Base-by-base conservation (phyloP, 2,113 vertebrate species). In the Chamaea fasciata region DNA sequence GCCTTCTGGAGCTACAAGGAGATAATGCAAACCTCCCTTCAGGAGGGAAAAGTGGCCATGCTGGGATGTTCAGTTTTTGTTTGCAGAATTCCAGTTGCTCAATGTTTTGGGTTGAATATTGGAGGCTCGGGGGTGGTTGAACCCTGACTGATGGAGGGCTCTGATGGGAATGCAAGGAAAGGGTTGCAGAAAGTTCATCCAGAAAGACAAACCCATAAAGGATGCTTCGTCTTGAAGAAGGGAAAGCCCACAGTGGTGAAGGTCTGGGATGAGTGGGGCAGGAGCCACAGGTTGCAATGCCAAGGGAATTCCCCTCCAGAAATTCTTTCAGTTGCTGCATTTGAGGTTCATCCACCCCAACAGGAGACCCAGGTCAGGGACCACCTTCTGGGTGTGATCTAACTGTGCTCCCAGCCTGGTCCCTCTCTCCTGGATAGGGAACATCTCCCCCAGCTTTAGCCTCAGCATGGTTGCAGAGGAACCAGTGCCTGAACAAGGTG, bases 1-100 rank as follows among this genome's bases (percentile, higher is more conserved):
- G 96, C 96, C 96, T 80, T 90, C 75, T 85, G 15, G 82, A 95
- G 89, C 94, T 94, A 56, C 18, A 22, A 71, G 76, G 82, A 87
- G 79, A 46, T 60, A 78, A 77, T 33, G 22, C 42, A 83, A 89
- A 83, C 47, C 78, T 76, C 49, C 69, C 46, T 60, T 55, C 82
- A 64, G 26, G 18, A 27, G 60, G 49, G 27, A 42, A 60, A 88
- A 70, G 39, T 11, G 77, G 35, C 75, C 74, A 37, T 28, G 20
- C 23, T 4, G 35, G 74, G 42, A 92, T 64, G 31, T 22, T 79
- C 65, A 22, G 33, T 31, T 46, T 56, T 4, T n/a, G 19, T 57
- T 50, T 63, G 59, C 68, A 63, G 3, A 59, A 52, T 47, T 92
- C 24, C 24, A 24, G 26, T 10, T 53, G 17, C 73, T 10, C 75